Base-by-base conservation (phyloP, 1,140 invertebrate species). In the Hormaphis cornu region DNA sequence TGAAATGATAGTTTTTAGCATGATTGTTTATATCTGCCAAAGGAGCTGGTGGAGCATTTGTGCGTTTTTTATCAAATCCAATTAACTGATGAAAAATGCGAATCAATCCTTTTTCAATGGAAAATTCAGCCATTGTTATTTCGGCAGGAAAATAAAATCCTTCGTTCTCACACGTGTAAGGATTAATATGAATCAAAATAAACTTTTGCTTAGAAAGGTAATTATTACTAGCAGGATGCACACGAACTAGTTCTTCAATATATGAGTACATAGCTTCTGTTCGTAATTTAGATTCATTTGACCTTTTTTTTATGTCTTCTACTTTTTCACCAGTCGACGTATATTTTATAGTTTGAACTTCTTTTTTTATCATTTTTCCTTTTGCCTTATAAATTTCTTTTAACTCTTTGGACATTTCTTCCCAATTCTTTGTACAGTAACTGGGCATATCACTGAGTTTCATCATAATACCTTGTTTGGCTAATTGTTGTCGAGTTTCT, bases 361-460 rank as follows among this genome's bases (percentile, higher is more conserved):
- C 9, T 30, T 3, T 12, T 48, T 63, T 48, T 18, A 63, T 35
- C 1, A 48, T 20, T 48, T 48, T 63, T 20, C 14, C 28, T 48
- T 30, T 48, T 14, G 24, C 8, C 3, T n/a, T 63, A 48, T 48
- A 63, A 5, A 33, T 22, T 12, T 44, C 44, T 30, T 48, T 63
- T 7, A 20, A 48, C 12, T 63, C 9, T 2, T 46, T 5, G 20
- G 59, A 1, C 59, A 63, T 63, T n/a, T 48, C 3, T 63, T 48
- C 59, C 59, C 59, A 63, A 33, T 35, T 28, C 20, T 33, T 63
- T 63, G 33, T 48, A 16, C 59, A 63, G 33, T 63, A 63, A n/a
- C 20, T 16, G 7, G 59, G n/a, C 42, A 63, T 44, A 3, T 30
- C 44, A n/a, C n/a, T 5, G 42, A 63, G 33, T 20, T 5, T 46